Evolutionary conservation across 2,888 invertebrate genomes (phyloP).

Genomic region (Cabera pusaria): DNA sequence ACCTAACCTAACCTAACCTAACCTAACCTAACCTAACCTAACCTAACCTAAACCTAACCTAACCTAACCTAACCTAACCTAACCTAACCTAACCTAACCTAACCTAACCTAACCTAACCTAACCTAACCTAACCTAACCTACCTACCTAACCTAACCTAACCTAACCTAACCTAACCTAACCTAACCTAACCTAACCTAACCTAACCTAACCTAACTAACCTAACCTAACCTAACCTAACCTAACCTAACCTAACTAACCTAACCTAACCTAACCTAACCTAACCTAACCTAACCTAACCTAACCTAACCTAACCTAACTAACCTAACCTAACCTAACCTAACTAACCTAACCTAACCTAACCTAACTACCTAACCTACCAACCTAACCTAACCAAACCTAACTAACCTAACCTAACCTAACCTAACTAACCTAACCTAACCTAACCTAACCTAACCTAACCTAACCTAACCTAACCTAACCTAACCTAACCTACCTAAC

Average conservation of each 20-base stretch:
- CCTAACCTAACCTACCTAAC: conserved; percentile 28
- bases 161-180: conserved; percentile 26
- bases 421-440: conserved; percentile 37
- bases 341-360: conserved; percentile 37
- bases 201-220: conserved; percentile 36
- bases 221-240: conserved; percentile 37
- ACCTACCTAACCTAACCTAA: conserved; percentile 28
- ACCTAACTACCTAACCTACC: conserved; percentile 37
- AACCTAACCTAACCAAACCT: conserved; percentile 35
- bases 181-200: conserved; percentile 38
- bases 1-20: conserved; percentile 23
- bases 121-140: conserved; percentile 27
- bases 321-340: conserved; percentile 37
- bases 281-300: conserved; percentile 34
- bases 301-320: conserved; percentile 33
- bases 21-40: conserved; percentile 21
- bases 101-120: conserved; percentile 23
- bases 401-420: conserved; percentile 27
- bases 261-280: conserved; percentile 34
- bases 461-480: conserved; percentile 23
- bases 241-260: conserved; percentile 37
- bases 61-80: conserved; percentile 14
- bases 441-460: conserved; percentile 33
- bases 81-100: conserved; percentile 24
- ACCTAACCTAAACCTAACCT: conserved; percentile 22